Base-by-base conservation (phyloP, 1,140 invertebrate species). In the Aphidius gifuensis region DNA sequence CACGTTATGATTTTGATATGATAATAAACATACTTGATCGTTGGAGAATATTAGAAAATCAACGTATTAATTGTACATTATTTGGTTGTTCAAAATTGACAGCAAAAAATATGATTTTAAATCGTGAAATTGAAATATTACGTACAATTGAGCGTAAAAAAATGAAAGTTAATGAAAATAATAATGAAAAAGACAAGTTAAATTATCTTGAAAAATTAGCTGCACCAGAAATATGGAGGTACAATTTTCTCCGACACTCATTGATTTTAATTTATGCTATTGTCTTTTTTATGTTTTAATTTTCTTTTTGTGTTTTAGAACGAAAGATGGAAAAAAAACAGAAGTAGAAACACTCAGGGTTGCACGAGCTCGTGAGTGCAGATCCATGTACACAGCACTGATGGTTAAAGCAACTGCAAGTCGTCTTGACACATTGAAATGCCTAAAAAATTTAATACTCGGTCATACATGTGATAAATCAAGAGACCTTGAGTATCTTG, bases 41-140 rank as follows among this genome's bases (percentile, higher is more conserved):
- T 39, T 89, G 88, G 88, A 86, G 87, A 74, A 83, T 85, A 64
- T 80, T 81, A 11, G 86, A 89, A 78, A 84, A 85, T 45, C 74
- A 84, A 59, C 76, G 83, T 60, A 85, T 72, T 21, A 87, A 68
- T 79, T 79, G 44, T 74, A 80, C 58, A 71, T 84, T 67, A 78
- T 85, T 72, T 81, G 81, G 8, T 82, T 83, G 64, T n/a, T 80
- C 85, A 5, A 87, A 84, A 75, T 83, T 85, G 47, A 85, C 85
- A 84, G 69, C 85, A 85, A 65, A 83, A 80, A 40, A 68, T 1
- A 62, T 85, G 42, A 75, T 89, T 38, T 78, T 90, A 3, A 83
- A 88, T 53, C 86, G 85, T 67, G 87, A 90, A 77, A 83, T 89
- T 9, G 83, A 87, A 70, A 74, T 89, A 63, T 74, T 90, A 7